phyloP scores from a whole-genome alignment of 1,140 invertebrate species.

The Microvelia longipes region DNA sequence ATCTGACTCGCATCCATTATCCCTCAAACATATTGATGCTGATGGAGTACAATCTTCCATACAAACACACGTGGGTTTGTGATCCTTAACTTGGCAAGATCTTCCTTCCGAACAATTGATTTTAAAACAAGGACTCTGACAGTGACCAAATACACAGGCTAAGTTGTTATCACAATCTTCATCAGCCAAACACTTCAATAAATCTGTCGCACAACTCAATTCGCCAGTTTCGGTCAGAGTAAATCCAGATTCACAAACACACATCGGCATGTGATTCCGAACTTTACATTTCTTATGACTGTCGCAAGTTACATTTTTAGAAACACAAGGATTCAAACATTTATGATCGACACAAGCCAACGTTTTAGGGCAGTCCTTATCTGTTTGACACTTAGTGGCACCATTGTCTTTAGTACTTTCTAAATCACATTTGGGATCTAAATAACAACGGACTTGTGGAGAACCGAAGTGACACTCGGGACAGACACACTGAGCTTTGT shows the following conservation, averaged over 20 bases:
- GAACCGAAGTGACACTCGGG: slow-evolving; percentile 71
- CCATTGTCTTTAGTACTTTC: neutral
- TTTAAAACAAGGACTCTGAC: slow-evolving; percentile 66
- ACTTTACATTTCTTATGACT: slow-evolving; percentile 76
- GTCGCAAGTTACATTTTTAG: slow-evolving; percentile 44
- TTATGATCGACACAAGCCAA: slow-evolving; percentile 55
- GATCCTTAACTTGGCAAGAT: slow-evolving; percentile 68
- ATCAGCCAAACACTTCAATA: slow-evolving; percentile 58
- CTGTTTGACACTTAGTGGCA: slow-evolving; percentile 25
- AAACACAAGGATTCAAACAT: slow-evolving; percentile 61
- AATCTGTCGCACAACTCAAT: slow-evolving; percentile 61
- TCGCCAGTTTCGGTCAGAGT: slow-evolving; percentile 69
- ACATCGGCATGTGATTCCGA: slow-evolving; percentile 62
- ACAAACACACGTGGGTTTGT: slow-evolving; percentile 70
- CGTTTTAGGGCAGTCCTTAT: slow-evolving; percentile 56
- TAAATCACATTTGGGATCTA: slow-evolving; percentile 52
- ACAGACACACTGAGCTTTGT: slow-evolving; percentile 69
- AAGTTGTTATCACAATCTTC: slow-evolving; percentile 71
- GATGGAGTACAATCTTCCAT: slow-evolving; percentile 69
- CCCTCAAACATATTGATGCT: slow-evolving; percentile 71
- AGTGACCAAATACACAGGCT: slow-evolving; percentile 63
- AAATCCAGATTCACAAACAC: slow-evolving; percentile 77
- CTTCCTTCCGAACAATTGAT: slow-evolving; percentile 57
- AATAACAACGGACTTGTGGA: slow-evolving; percentile 55
- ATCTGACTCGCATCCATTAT: slow-evolving; percentile 68